Percentiles rank a stretch among this genome's conserved stretches.
phyloP scores from a whole-genome alignment of 2,113 vertebrate genomes.

The Eira barbara region DNA sequence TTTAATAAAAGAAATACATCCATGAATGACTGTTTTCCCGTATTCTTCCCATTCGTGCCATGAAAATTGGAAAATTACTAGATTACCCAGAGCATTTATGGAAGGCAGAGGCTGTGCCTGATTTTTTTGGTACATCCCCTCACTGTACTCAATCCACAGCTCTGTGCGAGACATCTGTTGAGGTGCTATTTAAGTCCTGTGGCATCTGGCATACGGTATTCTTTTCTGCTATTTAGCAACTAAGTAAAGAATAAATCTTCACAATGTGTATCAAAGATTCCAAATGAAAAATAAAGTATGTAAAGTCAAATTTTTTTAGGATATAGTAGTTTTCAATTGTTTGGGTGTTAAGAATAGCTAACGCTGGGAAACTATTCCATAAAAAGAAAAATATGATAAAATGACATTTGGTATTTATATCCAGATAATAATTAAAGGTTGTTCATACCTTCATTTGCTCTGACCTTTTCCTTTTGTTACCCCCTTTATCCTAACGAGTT shows the following conservation, averaged over 20 bases:
- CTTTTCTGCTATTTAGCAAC: slow-evolving; percentile 14
- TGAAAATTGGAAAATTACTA: slow-evolving; percentile 59
- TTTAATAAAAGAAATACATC: background rate
- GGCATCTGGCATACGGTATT: slow-evolving; percentile 45
- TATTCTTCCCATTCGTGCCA: background rate
- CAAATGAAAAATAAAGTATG: background rate
- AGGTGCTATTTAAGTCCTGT: slow-evolving; percentile 42
- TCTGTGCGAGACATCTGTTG: slow-evolving; percentile 30
- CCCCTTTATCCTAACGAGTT: background rate
- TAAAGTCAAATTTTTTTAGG: background rate
- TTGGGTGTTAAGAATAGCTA: background rate
- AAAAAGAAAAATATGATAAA: background rate
- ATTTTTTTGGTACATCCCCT: background rate
- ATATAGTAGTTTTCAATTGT: background rate
- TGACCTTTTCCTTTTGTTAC: background rate
- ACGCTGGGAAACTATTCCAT: background rate
- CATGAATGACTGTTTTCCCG: background rate
- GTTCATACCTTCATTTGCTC: background rate
- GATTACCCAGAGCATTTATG: slow-evolving; percentile 40
- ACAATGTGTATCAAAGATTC: background rate
- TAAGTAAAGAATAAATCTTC: slow-evolving; percentile 21
- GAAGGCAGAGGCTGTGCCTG: background rate
- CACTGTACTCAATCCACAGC: background rate
- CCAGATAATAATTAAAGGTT: background rate
- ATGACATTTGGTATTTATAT: background rate